phyloP scores from a whole-genome alignment of 2,888 invertebrate species.

The Limenitis camilla region DNA sequence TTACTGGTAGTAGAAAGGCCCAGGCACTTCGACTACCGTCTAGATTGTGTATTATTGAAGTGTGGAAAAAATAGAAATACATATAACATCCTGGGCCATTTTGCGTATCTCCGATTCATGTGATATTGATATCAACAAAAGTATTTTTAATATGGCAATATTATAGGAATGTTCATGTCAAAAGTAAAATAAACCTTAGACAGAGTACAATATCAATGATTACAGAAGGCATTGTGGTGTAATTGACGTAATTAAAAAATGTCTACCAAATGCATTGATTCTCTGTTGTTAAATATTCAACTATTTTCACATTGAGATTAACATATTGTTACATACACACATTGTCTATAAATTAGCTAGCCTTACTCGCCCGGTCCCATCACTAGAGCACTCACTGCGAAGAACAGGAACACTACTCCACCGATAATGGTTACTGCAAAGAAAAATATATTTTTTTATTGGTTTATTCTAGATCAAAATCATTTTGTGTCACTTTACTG shows the following conservation, averaged over 20 bases:
- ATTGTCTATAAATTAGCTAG: slow-evolving; percentile 10
- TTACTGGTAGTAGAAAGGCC: too few relatives aligned
- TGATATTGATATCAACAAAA: too few relatives aligned
- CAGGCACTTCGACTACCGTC: too few relatives aligned
- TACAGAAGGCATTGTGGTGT: neutral
- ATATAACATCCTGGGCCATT: too few relatives aligned
- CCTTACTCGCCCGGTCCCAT: slow-evolving; percentile 81
- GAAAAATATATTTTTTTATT: slow-evolving; percentile 32
- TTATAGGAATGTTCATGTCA: neutral
- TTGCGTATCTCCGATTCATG: too few relatives aligned
- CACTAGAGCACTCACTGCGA: slow-evolving; percentile 93
- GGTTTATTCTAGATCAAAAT: neutral
- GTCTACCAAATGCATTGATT: neutral
- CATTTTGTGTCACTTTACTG: too few relatives aligned
- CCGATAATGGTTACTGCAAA: slow-evolving; percentile 95
- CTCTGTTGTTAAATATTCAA: neutral
- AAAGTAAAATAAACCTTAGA: neutral
- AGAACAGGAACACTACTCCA: slow-evolving; percentile 94
- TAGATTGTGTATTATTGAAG: too few relatives aligned
- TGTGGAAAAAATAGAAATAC: too few relatives aligned
- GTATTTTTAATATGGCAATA: too few relatives aligned
- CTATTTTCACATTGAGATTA: slow-evolving; percentile 1
- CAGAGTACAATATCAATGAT: neutral
- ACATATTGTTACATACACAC: slow-evolving; percentile 18
- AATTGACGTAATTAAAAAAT: neutral